phyloP scores from a whole-genome alignment of 2,113 vertebrate species.

The Sturnira hondurensis region DNA sequence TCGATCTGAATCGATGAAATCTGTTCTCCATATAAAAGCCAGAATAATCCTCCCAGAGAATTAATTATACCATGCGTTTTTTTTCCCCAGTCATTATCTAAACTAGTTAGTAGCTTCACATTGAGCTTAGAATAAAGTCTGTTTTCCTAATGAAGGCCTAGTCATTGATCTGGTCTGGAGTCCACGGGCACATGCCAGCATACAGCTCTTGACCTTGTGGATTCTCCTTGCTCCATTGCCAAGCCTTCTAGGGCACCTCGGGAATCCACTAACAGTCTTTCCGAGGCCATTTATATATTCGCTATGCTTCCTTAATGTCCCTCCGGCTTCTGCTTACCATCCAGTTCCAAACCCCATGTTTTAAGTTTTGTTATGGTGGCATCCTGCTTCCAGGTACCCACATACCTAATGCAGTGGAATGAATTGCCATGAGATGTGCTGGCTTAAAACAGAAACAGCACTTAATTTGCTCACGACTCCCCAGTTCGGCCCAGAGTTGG shows the following conservation, averaged over 20 bases:
- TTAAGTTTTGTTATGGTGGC: not conserved
- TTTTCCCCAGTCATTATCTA: not conserved
- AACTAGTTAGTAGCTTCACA: not conserved
- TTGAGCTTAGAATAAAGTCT: not conserved
- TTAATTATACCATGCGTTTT: not conserved
- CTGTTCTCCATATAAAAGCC: not conserved
- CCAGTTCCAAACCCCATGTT: not conserved
- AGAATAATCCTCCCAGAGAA: not conserved
- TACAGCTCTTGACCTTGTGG: not conserved
- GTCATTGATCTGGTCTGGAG: not conserved
- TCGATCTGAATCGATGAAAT: not conserved
- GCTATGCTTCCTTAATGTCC: not conserved
- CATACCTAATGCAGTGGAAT: not conserved
- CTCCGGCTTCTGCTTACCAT: not conserved
- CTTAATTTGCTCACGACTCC: not conserved
- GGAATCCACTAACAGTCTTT: not conserved
- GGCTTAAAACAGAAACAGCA: not conserved
- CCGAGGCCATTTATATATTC: not conserved
- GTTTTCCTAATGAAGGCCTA: not conserved
- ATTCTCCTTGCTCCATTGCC: accelerated
- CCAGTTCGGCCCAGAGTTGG: not conserved
- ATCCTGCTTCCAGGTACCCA: not conserved
- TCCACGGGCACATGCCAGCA: accelerated
- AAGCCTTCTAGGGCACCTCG: not conserved
- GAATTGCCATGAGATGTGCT: not conserved